phyloP scores from a whole-genome alignment of 2,113 vertebrate genomes.

The Rutilus rutilus region DNA sequence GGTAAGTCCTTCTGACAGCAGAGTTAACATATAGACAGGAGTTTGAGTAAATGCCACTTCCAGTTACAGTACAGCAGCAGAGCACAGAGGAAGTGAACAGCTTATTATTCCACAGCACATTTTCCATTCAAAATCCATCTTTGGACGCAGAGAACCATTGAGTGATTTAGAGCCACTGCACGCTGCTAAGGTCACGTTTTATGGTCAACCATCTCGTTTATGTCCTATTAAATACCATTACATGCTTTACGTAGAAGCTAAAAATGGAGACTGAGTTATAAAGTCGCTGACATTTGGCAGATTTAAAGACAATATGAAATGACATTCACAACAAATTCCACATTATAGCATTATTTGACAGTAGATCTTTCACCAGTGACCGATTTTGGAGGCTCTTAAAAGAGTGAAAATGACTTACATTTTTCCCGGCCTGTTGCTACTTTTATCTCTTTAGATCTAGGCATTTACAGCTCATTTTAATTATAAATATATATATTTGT shows the following conservation, averaged over 20 bases:
- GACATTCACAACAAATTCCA: background rate
- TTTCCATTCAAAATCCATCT: conserved; percentile 17
- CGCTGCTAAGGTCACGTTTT: conserved; percentile 27
- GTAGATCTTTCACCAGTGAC: background rate
- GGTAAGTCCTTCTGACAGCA: background rate
- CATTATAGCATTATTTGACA: background rate
- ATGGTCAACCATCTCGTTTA: background rate
- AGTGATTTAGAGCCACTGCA: background rate
- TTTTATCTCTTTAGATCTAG: too few species aligned
- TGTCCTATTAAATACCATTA: conserved; percentile 13
- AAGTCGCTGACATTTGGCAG: conserved; percentile 12
- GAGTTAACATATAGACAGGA: conserved; percentile 28
- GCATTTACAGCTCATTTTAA: background rate
- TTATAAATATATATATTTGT: too few species aligned
- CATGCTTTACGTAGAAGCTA: background rate
- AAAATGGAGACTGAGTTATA: conserved; percentile 6
- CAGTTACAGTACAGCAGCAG: background rate
- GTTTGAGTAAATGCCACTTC: conserved; percentile 22
- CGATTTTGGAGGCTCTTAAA: background rate
- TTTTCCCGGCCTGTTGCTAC: background rate
- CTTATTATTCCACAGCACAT: conserved; percentile 4
- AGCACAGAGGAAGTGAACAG: background rate
- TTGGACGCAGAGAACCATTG: background rate
- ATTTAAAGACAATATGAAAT: conserved; percentile 14
- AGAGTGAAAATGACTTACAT: background rate